Evolutionary conservation across 2,888 invertebrate species (phyloP).

Genomic region (Megaustenia siamemsis): DNA sequence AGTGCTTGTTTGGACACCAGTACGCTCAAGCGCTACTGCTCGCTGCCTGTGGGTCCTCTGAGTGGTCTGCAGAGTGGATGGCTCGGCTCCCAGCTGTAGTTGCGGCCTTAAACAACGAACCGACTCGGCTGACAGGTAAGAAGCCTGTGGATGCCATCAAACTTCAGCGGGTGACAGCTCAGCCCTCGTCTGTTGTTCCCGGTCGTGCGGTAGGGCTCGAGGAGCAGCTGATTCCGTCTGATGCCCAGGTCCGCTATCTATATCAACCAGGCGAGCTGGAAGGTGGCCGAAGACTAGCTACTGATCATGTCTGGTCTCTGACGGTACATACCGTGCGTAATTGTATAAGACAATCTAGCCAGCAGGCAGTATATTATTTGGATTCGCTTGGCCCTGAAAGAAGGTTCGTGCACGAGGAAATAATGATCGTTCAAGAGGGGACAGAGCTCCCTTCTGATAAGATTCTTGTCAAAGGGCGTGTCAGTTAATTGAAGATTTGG

Average conservation of each 20-base stretch:
- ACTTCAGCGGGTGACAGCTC: not conserved
- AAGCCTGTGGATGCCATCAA: not conserved
- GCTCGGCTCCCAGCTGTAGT: not conserved
- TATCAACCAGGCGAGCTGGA: not conserved
- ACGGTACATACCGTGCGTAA: not conserved
- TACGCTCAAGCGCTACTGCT: not conserved
- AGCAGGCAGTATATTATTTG: not conserved
- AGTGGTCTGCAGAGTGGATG: not conserved
- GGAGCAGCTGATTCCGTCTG: not conserved
- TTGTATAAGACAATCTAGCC: not conserved
- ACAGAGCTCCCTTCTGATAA: not conserved
- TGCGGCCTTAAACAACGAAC: not conserved
- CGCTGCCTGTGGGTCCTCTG: not conserved
- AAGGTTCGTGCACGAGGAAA: not conserved
- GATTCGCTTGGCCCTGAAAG: not conserved
- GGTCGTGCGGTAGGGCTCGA: not conserved
- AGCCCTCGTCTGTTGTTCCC: too few relatives aligned
- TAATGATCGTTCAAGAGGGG: not conserved
- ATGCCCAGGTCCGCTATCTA: not conserved
- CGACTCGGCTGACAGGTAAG: not conserved
- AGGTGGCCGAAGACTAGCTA: constrained; percentile 2
- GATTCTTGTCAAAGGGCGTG: too few relatives aligned
- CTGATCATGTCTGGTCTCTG: not conserved
- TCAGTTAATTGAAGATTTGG: too few relatives aligned
- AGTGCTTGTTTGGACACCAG: constrained; percentile 6